Base-by-base conservation (phyloP, 2,797 vertebrate genomes). In the Cossypha polioptera region DNA sequence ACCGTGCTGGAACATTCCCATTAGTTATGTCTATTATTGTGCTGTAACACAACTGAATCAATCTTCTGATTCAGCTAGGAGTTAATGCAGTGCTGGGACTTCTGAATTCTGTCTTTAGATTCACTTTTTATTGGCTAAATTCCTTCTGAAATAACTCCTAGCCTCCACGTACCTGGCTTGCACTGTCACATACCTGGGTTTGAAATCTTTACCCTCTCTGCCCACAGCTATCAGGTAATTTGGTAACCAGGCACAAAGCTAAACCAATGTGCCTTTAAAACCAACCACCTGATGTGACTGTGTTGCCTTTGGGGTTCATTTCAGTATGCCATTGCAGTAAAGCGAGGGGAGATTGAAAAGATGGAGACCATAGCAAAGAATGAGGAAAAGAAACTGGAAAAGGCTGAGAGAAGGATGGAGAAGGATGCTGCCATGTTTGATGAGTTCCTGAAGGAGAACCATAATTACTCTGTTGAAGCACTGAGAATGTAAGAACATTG, bases 371-470 rank as follows among this genome's bases (percentile, higher is more conserved):
- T 97, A 91, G 95, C 96, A 1, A 86, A 80, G 10, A 74, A 94
- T 0, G 98, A 99, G 90, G 98, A 99, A 95, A 95, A 43, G 15
- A 97, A 97, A 72, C 95, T 99, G 97, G 91, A 97, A 75, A 90
- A 78, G 71, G 98, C 99, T 0, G 98, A 99, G 90, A 95, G 94
- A 79, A 48, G 88, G 71, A 97, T 99, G 62, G 98, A 99, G 88
- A 97, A 97, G 47, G 98, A 99, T 1, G 96, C 98, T 9, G 62
- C 97, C 13, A 75, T 94, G 69, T 99, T 99, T 50, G 98, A 99
- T 2, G 98, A 98, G 84, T 98, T 99, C 94, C 98, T 99, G 84
- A 98, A 98, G 79, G 98, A 99, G 80, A 99, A 98, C 9, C 98
- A 99, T 78, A 98, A 97, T 95, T 98, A 97, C 65, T 98, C 98